Evolutionary conservation across 2,797 vertebrate species (phyloP), one percentile per base, ranked within the genome.

Genomic region (Onychomys arenicola): DNA sequence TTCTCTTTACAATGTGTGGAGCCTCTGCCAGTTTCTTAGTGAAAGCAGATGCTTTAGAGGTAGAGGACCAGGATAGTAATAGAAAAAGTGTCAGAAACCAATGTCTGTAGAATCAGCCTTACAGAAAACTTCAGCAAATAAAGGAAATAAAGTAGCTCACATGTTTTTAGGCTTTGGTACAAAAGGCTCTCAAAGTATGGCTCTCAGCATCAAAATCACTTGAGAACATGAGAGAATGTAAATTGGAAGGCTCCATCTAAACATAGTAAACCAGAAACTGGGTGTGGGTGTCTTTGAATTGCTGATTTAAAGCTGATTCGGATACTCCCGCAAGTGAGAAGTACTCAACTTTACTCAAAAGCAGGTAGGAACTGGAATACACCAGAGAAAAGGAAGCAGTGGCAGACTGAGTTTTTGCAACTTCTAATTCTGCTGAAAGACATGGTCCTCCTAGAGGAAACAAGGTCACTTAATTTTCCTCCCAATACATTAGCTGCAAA

Each of bases 401-500:
- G 0, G 34, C 10, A 94, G 43, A 83, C 5, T 82, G 43, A 86
- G 43, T 93, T 85, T 92, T 86, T 88, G 71, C n/a, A 69, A 21
- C n/a, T 75, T 67, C 5, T 61, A 57, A 87, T 75, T 25, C 2
- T 52, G 5, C 25, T 19, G 32, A n/a, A 80, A 89, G 85, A 6
- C 12, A 71, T 37, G 3, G 6, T 52, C 32, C 84, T 67, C 37
- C 32, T 55, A 17, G 65, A 37, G 46, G 21, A 82, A 91, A 69
- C 19, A 96, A 32, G 37, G 67, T 17, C 49, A 21, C 5, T 65
- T 80, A 40, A 46, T 84, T 75, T 89, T 55, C 67, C 90, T 80
- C 61, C 57, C n/a, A 91, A 91, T 27, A 40, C 49, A 37, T 96
- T 76, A 90, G 10, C n/a, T 83, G 8, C 37, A 83, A 96, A 91